A percentile compares a stretch with the other conserved stretches of the same genome.
phyloP scores from a whole-genome alignment of 2,113 vertebrate genomes.

The Bubo scandiacus region DNA sequence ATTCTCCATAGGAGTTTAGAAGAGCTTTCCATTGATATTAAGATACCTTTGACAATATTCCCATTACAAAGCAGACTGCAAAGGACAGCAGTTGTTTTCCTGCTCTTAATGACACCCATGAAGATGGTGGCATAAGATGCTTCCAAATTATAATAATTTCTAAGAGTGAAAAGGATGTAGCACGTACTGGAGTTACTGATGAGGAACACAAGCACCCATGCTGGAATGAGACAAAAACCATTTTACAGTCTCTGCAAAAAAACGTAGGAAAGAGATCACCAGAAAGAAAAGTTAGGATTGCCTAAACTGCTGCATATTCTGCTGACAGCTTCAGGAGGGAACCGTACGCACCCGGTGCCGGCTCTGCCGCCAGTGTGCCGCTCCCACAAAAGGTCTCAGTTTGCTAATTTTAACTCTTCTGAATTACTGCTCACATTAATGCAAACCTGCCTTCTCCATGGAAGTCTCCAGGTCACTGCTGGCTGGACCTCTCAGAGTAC shows the following conservation, averaged over 20 bases:
- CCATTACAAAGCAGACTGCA: background rate
- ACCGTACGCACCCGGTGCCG: rapidly evolving
- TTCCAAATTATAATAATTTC: background rate
- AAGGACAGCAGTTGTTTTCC: background rate
- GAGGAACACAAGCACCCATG: conserved; percentile 34
- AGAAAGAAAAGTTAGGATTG: background rate
- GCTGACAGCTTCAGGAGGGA: conserved; percentile 30
- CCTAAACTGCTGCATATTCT: background rate
- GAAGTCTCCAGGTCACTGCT: background rate
- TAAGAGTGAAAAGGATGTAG: conserved; percentile 13
- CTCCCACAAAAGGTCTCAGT: conserved; percentile 26
- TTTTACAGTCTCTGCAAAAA: conserved; percentile 30
- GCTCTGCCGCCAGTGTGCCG: background rate
- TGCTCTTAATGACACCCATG: background rate
- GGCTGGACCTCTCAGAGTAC: background rate
- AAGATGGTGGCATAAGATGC: background rate
- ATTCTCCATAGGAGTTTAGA: background rate
- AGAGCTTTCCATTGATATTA: background rate
- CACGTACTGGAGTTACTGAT: conserved; percentile 46
- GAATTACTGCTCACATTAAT: background rate
- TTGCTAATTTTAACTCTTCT: conserved; percentile 43
- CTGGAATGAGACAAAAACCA: conserved; percentile 2
- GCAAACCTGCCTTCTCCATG: background rate
- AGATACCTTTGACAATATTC: background rate
- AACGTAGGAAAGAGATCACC: background rate